phyloP scores from a whole-genome alignment of 2,113 vertebrate genomes.

The Sinocyclocheilus rhinocerous region DNA sequence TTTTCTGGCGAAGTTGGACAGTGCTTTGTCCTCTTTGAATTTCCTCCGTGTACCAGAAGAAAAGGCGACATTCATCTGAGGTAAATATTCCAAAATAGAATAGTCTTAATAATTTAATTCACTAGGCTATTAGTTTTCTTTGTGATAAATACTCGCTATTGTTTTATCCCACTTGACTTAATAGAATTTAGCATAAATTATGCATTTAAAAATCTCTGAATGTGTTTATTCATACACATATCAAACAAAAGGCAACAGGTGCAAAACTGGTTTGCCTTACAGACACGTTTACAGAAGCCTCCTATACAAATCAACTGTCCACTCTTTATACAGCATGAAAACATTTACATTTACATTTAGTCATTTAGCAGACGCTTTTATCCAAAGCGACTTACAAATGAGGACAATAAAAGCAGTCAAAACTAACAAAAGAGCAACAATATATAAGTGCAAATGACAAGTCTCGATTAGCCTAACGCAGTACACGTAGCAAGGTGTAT shows the following conservation, averaged over 20 bases:
- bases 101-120: not conserved
- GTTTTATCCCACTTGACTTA: not conserved
- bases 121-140: not conserved
- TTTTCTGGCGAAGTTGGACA: not conserved
- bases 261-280: not conserved
- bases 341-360: too few relatives aligned
- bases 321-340: too few relatives aligned
- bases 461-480: too few relatives aligned
- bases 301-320: too few relatives aligned
- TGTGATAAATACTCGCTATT: not conserved
- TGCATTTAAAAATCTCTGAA: not conserved
- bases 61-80: not conserved
- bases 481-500: too few relatives aligned
- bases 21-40: not conserved
- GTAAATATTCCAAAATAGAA: not conserved
- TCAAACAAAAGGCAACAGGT: not conserved
- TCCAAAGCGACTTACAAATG: too few relatives aligned
- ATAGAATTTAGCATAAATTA: not conserved
- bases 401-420: too few relatives aligned
- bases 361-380: too few relatives aligned
- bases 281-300: too few relatives aligned
- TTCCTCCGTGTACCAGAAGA: not conserved
- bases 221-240: not conserved
- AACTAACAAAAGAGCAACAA: too few relatives aligned
- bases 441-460: too few relatives aligned